Base-by-base conservation (phyloP, 1,140 invertebrate genomes). In the Trachymyrmex cornetzi region DNA sequence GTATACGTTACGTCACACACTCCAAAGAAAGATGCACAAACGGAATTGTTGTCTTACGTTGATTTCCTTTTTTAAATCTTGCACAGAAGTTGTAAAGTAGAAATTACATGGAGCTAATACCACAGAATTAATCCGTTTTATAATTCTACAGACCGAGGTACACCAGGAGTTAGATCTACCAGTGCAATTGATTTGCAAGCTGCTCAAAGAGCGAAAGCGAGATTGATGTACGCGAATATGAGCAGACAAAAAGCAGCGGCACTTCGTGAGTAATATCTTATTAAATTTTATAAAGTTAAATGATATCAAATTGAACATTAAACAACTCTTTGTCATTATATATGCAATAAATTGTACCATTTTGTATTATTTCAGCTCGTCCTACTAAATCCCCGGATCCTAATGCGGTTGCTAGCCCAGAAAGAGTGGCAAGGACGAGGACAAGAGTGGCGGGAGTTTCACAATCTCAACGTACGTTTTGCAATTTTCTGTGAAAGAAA, bases 171-270 rank as follows among this genome's bases (percentile, higher is more conserved):
- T 91, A 96, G 98, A 86, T 99, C 98, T 66, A 98, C 98, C 92
- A 99, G 98, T 89, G 98, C 98, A 59, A 98, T 99, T 92, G 99
- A 99, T 96, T 96, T 98, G 77, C 98, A 98, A 90, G 98, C 98
- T 12, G 98, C 97, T 34, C 97, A 98, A 94, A 95, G 98, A 75
- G 98, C 98, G 22, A 97, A 98, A 90, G 97, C 97, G 0, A 96
- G 98, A 82, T 97, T 97, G 50, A 96, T 98, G 87, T 98, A 98
- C 94, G 97, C 97, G 24, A 97, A 97, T 88, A 96, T 98, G 93
- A 97, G 97, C 64, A 95, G 98, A 38, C 96, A 97, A 85, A 98
- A 98, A 57, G 97, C 97, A 87, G 97, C 97, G 38, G 97, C 97
- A 88, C 94, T 97, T 92, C 97, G 97, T 98, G 96, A 97, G 97